Conservation (phyloP, 2,113 vertebrate species). For the Progne subis region DNA sequence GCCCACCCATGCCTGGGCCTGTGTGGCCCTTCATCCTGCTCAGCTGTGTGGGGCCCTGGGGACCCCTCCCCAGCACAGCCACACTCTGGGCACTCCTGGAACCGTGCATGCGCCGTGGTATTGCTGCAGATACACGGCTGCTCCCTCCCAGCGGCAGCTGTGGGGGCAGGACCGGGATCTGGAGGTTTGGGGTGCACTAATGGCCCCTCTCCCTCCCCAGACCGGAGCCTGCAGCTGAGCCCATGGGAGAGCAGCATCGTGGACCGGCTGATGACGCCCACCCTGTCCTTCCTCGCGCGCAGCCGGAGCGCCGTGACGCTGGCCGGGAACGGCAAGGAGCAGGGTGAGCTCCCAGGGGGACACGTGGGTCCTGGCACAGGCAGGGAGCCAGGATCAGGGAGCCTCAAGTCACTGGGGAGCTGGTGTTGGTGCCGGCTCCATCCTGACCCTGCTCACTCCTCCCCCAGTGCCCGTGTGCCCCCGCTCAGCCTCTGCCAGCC, state of each 20-base stretch:
- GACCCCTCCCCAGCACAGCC: rapidly evolving
- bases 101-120: rapidly evolving
- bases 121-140: background rate
- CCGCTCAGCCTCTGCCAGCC: conserved; percentile 92
- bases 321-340: conserved; percentile 84
- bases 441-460: background rate
- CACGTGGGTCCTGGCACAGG: rapidly evolving
- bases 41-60: background rate
- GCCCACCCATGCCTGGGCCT: rapidly evolving
- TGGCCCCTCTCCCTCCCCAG: conserved; percentile 63
- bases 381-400: background rate
- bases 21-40: background rate
- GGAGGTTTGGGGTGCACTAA: rapidly evolving
- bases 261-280: conserved; percentile 96
- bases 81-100: background rate
- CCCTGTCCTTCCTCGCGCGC: conserved; percentile 92
- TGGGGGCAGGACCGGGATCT: background rate
- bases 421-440: rapidly evolving
- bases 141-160: rapidly evolving
- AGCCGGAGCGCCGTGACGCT: conserved; percentile 94
- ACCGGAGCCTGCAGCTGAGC: conserved; percentile 87
- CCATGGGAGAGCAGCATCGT: conserved; percentile 98
- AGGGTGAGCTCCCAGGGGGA: conserved; percentile 73
- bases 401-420: background rate
- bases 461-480: conserved; percentile 83